Base-by-base conservation (phyloP, 2,797 vertebrate genomes). In the Vireo griseus region DNA sequence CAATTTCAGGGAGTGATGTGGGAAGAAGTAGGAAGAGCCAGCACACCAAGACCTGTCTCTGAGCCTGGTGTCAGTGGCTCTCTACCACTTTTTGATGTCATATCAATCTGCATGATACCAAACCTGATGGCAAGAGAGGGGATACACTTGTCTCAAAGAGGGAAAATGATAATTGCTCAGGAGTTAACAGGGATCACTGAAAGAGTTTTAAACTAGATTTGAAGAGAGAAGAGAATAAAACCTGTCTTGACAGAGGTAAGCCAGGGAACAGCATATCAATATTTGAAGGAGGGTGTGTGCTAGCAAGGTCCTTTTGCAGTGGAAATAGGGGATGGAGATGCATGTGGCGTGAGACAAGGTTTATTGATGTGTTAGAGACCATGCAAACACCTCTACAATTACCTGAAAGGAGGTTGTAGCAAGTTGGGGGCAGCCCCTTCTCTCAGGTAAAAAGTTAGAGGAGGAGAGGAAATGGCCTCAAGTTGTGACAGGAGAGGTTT, bases 1-100 rank as follows among this genome's bases (percentile, higher is more conserved):
- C 5, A 31, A 0, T 19, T 71, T 25, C 25, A 40, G 50, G 3
- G 4, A 51, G 11, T 33, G 28, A 42, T 35, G 47, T 0, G 0
- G 39, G 39, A 39, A 39, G 39, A 68, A 29, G 19, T 8, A 50
- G 48, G 16, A 63, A 33, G 24, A 28, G 7, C 8, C 50, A 45
- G 28, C 6, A 31, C 24, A 50, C 9, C 50, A 22, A 13, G 21
- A 44, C 20, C 11, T 21, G 1, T 68, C 18, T 61, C 48, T 42
- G 35, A 55, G 54, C 10, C 22, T 9, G 28, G 20, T 39, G 12
- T 47, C 25, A 40, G 12, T 35, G 29, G 17, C 13, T 74, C 2
- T 0, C 17, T 39, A 11, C 12, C 42, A 10, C 6, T 21, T 69
- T 50, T 51, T 44, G 11, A 26, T 50, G 28, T 25, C 11, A 57